phyloP scores from a whole-genome alignment of 2,113 vertebrate genomes.

The Tachuris rubrigastra region DNA sequence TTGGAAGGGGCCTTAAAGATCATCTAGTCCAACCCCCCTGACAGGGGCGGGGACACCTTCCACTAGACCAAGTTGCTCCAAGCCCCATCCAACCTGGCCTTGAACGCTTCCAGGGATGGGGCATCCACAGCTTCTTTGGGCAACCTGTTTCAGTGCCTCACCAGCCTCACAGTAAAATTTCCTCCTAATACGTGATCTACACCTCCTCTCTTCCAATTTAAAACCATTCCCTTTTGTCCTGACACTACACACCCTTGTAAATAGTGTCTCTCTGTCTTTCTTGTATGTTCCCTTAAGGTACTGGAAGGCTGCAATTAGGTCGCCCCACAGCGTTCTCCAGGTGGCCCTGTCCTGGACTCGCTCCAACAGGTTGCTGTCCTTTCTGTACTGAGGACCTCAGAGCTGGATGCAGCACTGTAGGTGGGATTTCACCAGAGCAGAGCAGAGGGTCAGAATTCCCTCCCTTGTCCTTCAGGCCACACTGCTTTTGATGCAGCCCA shows the following conservation, averaged over 20 bases:
- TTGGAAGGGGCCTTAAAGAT: not conserved
- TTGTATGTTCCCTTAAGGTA: no score
- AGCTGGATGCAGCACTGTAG: not conserved
- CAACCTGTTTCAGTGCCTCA: not conserved
- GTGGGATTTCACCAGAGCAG: not conserved
- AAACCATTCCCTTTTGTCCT: not conserved
- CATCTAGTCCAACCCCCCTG: not conserved
- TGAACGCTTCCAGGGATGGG: no score
- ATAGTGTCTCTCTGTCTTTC: not conserved
- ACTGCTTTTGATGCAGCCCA: not conserved
- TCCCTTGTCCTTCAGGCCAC: not conserved
- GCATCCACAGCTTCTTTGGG: no score
- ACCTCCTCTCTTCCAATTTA: not conserved
- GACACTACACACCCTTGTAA: not conserved
- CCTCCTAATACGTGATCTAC: not conserved
- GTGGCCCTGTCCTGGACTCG: accelerated
- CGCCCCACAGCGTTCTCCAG: not conserved
- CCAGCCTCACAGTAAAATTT: accelerated
- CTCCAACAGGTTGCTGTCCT: not conserved
- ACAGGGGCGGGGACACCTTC: no score
- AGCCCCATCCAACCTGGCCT: not conserved
- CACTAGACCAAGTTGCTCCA: not conserved
- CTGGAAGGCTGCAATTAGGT: not conserved
- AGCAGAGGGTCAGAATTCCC: not conserved
- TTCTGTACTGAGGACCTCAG: not conserved